These are phyloP conservation scores for Cynopterus brachyotis DNA, from an alignment of 2,113 vertebrate genomes.

Conservation along the genomic window DNA sequence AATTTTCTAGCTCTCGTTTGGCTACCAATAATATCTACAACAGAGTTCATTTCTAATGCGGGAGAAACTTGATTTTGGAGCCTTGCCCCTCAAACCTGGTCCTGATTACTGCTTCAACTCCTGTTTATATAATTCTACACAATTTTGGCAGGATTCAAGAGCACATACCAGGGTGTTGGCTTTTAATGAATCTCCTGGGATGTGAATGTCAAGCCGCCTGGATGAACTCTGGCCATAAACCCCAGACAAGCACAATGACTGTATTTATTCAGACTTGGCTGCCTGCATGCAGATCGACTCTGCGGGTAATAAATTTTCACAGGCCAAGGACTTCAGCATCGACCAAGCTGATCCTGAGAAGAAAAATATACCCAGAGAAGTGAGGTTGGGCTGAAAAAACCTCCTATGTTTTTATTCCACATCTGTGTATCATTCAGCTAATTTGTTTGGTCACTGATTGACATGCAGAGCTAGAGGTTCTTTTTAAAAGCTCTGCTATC, in stretches of 20 bases:
- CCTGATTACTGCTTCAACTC: conserved; percentile 83
- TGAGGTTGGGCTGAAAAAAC: conserved; percentile 79
- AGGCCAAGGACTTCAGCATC: conserved; percentile 85
- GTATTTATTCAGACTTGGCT: conserved; percentile 90
- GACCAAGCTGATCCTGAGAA: conserved; percentile 82
- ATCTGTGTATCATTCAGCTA: conserved; percentile 76
- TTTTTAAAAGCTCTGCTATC: conserved; percentile 70
- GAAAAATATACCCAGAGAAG: conserved; percentile 80
- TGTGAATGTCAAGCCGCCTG: conserved; percentile 86
- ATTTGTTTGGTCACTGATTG: conserved; percentile 79
- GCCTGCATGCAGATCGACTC: conserved; percentile 87
- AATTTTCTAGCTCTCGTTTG: not conserved
- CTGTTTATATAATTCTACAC: conserved; percentile 88
- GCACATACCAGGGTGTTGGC: conserved; percentile 89
- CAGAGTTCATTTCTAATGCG: conserved; percentile 63
- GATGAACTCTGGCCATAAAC: conserved; percentile 89
- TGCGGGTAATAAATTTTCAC: conserved; percentile 88
- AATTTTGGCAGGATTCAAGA: conserved; percentile 86
- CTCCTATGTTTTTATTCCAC: conserved; percentile 82
- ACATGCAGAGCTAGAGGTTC: conserved; percentile 67
- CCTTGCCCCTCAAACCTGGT: conserved; percentile 73
- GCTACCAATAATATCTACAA: conserved; percentile 46
- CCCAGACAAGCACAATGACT: conserved; percentile 90
- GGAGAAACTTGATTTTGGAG: conserved; percentile 70
- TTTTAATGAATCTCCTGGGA: conserved; percentile 88